Evolutionary conservation across 2,888 invertebrate species (phyloP), one percentile per base, ranked within the genome.

Genomic region (Melikaiella ostensackeni): DNA sequence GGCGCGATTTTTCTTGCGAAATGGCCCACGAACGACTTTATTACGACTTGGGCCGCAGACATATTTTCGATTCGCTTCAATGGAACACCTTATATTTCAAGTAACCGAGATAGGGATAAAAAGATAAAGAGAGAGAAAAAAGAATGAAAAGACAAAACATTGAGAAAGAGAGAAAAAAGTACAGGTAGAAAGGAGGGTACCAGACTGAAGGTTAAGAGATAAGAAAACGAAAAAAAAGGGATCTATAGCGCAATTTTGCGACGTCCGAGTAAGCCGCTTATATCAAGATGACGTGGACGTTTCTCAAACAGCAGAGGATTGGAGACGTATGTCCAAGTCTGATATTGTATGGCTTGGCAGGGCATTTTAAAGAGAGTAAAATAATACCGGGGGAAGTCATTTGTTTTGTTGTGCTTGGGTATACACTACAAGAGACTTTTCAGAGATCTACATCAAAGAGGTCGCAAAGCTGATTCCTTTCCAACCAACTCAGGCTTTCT

Each of bases 251-350:
- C 80, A 84, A 84, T 85, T 84, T 83, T 76, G 76, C 78, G 78
- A 81, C 77, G 80, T 64, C 78, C 79, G 77, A 73, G 75, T 84
- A 85, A 84, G 83, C 85, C 77, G 85, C 84, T 84, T 84, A 84
- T 77, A 81, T 81, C 79, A 81, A 83, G 81, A 81, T 77, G 83
- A 77, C 76, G 74, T 63, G 79, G 77, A 81, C 82, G 78, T 81
- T 82, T 82, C 79, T 84, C 80, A 82, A 85, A 77, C 80, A 76
- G 75, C 63, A 59, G 63, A 74, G 77, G 75, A 81, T 79, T 79
- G 77, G 76, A 78, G 81, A 81, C 82, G 82, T 85, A 84, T 82
- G 84, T 81, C 82, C 80, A 81, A 79, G 50, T 30, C 64, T 57
- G 77, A 81, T 81, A 82, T 82, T 84, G 76, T 74, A 78, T 75